Conservation (phyloP, 2,113 vertebrate genomes). For the Solea solea region DNA sequence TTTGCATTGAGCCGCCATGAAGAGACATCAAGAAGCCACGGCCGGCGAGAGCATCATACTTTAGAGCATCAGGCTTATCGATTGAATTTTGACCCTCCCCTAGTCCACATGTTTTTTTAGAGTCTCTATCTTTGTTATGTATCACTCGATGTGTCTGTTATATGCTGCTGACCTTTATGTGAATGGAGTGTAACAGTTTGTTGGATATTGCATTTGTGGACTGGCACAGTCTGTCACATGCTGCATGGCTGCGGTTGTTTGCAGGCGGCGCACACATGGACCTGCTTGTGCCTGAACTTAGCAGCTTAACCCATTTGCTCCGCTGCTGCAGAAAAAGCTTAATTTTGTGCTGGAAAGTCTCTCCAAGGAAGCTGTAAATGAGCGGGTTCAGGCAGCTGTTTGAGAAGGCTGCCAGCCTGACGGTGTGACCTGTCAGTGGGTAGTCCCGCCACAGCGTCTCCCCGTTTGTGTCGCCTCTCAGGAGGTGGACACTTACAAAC, state of each 20-base stretch:
- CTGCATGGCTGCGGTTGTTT: neutral
- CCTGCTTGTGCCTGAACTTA: constrained; percentile 75
- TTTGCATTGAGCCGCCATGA: too few relatives aligned
- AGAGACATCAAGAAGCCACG: too few relatives aligned
- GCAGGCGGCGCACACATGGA: neutral
- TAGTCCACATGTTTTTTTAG: too few relatives aligned
- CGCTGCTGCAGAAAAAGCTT: constrained; percentile 85
- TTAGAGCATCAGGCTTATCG: too few relatives aligned
- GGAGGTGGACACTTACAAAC: constrained; percentile 88
- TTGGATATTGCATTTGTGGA: neutral
- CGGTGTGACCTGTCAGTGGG: constrained; percentile 87
- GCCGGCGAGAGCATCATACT: too few relatives aligned
- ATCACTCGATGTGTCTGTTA: neutral
- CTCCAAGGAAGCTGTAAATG: constrained; percentile 91
- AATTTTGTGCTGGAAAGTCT: constrained; percentile 89
- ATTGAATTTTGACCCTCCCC: too few relatives aligned
- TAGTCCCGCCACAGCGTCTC: constrained; percentile 87
- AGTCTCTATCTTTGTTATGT: too few relatives aligned
- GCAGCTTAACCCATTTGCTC: constrained; percentile 74
- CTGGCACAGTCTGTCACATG: neutral
- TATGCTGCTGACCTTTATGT: neutral
- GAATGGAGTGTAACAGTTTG: neutral
- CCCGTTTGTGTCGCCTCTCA: constrained; percentile 75
- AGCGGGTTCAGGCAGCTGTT: constrained; percentile 95
- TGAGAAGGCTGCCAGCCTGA: constrained; percentile 91